Conservation (phyloP, 2,888 invertebrate genomes). For the Nomada ruficornis region DNA sequence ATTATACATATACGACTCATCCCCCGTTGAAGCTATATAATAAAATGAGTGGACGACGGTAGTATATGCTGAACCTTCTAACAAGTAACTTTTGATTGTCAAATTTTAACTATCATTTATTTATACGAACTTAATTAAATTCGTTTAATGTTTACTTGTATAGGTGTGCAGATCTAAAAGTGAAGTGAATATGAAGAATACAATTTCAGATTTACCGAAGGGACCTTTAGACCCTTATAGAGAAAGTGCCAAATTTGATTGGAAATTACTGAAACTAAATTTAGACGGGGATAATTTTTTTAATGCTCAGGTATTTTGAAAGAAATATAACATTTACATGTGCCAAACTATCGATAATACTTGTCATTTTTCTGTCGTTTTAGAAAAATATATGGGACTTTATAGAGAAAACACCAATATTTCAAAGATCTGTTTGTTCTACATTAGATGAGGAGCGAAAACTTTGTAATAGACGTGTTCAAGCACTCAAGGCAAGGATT, state of each 20-base stretch:
- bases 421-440: slow-evolving; percentile 11
- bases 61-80: neutral
- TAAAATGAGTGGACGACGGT: neutral
- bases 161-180: neutral
- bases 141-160: neutral
- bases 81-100: neutral
- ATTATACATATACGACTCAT: slow-evolving; percentile 23
- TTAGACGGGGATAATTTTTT: slow-evolving; percentile 41
- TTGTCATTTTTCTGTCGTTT: neutral
- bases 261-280: slow-evolving; percentile 40
- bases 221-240: slow-evolving; percentile 42
- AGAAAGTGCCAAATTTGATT: slow-evolving; percentile 39
- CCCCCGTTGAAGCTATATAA: neutral
- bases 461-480: slow-evolving; percentile 34
- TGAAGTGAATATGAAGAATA: slow-evolving; percentile 5
- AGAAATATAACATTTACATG: neutral
- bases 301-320: slow-evolving; percentile 23
- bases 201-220: slow-evolving; percentile 29
- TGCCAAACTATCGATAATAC: neutral
- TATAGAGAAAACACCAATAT: slow-evolving; percentile 28
- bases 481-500: neutral
- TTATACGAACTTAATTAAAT: slow-evolving; percentile 61
- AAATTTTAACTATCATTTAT: neutral
- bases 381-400: slow-evolving; percentile 43
- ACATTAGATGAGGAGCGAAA: slow-evolving; percentile 42